Evolutionary conservation across 23 tunicate genomes (phyloP), one percentile per base, ranked within the genome.

Genomic region (Phallusia fumigata): DNA sequence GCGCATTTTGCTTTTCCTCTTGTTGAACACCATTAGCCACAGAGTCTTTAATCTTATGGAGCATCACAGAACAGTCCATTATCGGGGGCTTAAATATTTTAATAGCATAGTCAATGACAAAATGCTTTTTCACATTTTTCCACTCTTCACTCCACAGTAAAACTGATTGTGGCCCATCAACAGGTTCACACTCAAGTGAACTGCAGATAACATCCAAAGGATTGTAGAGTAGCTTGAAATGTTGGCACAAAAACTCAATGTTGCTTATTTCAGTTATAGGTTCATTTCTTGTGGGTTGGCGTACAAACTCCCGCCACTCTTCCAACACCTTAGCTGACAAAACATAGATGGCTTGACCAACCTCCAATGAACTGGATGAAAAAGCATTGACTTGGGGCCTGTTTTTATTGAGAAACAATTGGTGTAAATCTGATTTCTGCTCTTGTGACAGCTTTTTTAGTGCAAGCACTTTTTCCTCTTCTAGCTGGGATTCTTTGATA

Each of bases 101-200:
- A 19, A 92, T 83, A 0, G 77, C 40, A 31, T 50, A 47, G 75
- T 92, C 97, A 32, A 92, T 82, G 21, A 8, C 13, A 53, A 92
- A 92, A 52, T 84, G 75, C 30, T 65, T 52, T 40, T 64, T 52
- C 12, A 92, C 79, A 45, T 74, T 87, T 50, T 49, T 31, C 97
- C 97, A 92, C 76, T 92, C 97, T 33, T 64, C 65, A 35, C 82
- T 75, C 91, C 91, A 87, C 28, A 92, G 32, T 36, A 92, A 51
- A 15, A 76, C 84, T 35, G 64, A 79, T 5, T 26, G 35, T 0
- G 84, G 88, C 16, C n/a, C 32, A 12, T 33, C 33, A 12, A 53
- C 73, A 53, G 81, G 53, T 30, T 30, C 75, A 65, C 52, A n/a
- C 33, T 16, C 36, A 10, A 40, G 35, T 31, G 35, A 34, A 64